Conservation (phyloP, 2,113 vertebrate genomes). For the Gnathonemus longibarbis region DNA sequence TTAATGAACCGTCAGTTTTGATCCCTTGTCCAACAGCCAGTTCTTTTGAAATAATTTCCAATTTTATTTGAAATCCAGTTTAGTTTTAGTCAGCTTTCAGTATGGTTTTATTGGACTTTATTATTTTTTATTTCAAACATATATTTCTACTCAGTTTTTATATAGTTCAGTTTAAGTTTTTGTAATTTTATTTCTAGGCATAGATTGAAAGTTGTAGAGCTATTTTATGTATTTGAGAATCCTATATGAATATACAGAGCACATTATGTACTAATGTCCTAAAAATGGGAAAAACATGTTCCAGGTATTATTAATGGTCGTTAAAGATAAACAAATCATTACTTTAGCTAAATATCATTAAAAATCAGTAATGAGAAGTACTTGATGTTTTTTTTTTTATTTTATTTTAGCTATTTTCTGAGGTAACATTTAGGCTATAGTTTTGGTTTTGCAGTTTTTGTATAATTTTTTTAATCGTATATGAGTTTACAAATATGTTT, state of each 20-base stretch:
- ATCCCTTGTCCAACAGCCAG: not conserved
- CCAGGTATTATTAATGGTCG: not conserved
- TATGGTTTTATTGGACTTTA: not conserved
- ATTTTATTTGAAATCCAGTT: not conserved
- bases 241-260: not conserved
- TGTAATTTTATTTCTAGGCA: not conserved
- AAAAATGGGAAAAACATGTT: not conserved
- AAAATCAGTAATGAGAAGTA: not conserved
- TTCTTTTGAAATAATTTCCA: not conserved
- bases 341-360: not conserved
- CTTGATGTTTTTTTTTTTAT: not conserved
- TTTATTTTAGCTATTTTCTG: not conserved
- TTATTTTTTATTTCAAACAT: not conserved
- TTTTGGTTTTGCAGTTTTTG: not conserved
- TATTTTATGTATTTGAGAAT: not conserved
- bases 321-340: not conserved
- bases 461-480: not conserved
- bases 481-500: not conserved
- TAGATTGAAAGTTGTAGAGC: not conserved
- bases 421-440: not conserved
- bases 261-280: not conserved
- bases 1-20: not conserved
- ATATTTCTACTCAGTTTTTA: not conserved
- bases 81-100: not conserved
- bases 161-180: not conserved